Percentiles rank a stretch among this genome's conserved stretches.
Conservation (phyloP, 64 coral and sea anemone genomes). For the Dendronephthya gigantea region DNA sequence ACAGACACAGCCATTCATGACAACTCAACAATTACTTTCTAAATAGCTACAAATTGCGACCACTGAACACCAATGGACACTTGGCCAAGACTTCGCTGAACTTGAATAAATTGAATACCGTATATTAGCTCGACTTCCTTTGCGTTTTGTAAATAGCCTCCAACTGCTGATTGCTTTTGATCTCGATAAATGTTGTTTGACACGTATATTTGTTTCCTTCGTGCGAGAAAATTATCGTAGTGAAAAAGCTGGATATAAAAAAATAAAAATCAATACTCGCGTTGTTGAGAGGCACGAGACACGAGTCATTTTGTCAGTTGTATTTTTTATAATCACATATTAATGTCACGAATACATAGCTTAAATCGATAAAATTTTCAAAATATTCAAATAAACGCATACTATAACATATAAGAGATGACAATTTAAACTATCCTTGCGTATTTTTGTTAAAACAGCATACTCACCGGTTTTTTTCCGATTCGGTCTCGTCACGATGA, state of each 20-base stretch:
- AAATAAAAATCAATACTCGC: neutral
- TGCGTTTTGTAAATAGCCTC: neutral
- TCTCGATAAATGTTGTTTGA: neutral
- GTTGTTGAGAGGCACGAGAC: neutral
- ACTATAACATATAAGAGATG: too few species aligned
- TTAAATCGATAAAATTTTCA: too few species aligned
- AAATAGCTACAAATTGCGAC: neutral
- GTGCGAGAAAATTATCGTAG: neutral
- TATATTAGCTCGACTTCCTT: neutral
- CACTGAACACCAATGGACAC: neutral
- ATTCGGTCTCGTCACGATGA: neutral
- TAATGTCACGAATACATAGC: neutral
- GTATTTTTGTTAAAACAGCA: neutral
- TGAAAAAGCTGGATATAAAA: neutral
- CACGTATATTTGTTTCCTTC: neutral
- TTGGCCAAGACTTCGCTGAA: neutral
- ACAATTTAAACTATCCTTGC: neutral
- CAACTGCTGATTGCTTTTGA: neutral
- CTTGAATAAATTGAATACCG: neutral
- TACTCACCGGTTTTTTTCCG: neutral
- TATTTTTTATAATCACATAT: neutral
- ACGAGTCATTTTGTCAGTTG: neutral
- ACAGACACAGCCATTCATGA: conserved; percentile 16
- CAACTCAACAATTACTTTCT: neutral
- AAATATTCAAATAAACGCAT: too few species aligned